Conservation (phyloP, 2,888 invertebrate species). For the Disparrhopalites patrizii region DNA sequence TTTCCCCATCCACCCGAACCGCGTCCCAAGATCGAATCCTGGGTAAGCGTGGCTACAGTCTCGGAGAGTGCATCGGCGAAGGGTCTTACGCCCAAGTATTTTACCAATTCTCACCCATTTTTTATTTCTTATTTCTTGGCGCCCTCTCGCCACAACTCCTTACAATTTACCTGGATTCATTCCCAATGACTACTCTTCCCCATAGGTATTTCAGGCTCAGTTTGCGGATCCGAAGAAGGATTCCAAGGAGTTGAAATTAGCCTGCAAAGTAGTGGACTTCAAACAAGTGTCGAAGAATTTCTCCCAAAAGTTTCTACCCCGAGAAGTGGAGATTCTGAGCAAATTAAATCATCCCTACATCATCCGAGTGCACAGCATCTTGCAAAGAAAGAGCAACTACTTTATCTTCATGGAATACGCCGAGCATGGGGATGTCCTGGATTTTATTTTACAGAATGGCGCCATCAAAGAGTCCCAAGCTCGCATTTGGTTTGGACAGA, state of each 20-base stretch:
- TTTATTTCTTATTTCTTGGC: background rate
- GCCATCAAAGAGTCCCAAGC: constrained; percentile 64
- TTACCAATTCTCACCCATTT: constrained; percentile 1
- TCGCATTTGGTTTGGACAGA: constrained; percentile 66
- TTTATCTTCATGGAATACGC: constrained; percentile 72
- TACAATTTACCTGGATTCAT: background rate
- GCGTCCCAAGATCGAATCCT: background rate
- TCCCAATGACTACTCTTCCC: constrained; percentile 45
- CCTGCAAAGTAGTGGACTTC: constrained; percentile 52
- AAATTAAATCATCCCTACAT: constrained; percentile 53
- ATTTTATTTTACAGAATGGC: constrained; percentile 65
- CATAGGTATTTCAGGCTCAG: constrained; percentile 25
- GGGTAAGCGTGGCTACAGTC: constrained; percentile 8
- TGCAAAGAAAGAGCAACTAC: constrained; percentile 60
- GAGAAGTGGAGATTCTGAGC: constrained; percentile 53
- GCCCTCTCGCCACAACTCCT: background rate
- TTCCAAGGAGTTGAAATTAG: constrained; percentile 12
- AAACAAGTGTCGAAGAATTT: constrained; percentile 53
- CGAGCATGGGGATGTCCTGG: constrained; percentile 72
- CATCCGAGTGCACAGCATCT: constrained; percentile 49
- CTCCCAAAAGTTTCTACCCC: constrained; percentile 53
- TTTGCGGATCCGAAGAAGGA: background rate
- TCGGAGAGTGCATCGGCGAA: constrained; percentile 47
- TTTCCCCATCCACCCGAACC: too few relatives aligned
- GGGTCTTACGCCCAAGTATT: constrained; percentile 52